Base-by-base conservation (phyloP, 2,113 vertebrate genomes). In the Petrocephalus microphthalmus region DNA sequence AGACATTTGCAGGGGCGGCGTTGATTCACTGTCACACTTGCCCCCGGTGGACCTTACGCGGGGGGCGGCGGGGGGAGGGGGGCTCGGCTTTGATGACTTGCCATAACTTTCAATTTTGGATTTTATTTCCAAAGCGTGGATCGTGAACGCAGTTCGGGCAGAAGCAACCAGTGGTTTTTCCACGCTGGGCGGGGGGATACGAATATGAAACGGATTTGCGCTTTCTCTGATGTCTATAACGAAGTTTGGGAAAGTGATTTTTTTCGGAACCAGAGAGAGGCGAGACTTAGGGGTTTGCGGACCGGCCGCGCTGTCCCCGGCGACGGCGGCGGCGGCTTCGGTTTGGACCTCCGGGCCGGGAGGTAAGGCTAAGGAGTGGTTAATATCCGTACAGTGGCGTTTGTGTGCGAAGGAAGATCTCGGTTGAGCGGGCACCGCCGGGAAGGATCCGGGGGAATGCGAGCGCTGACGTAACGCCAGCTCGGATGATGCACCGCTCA, bases 401-500 rank as follows among this genome's bases (percentile, higher is more conserved):
- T 25, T 13, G 83, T 51, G 29, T 19, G 84, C 56, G 29, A 53
- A 33, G 52, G 4, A 29, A 29, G 25, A 25, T 85, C 17, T 25
- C 11, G 51, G n/a, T 29, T 51, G 20, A 29, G 25, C 51, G 51
- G 49, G 25, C 84, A 53, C 22, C 84, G 47, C 15, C n/a, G 13
- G 51, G 51, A 52, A n/a, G 22, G 20, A 45, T 64, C 17, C 89
- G 88, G 88, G 92, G 91, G 93, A 92, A 93, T 93, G 91, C 88
- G 84, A 87, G 82, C 88, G 90, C n/a, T 94, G 94, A 95, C 93
- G 92, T 93, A 93, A 94, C 90, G 33, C 1, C 88, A 92, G 90
- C 22, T 89, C 89, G 88, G 92, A 91, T 93, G 92, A 92, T 91
- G 88, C 91, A 91, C 88, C 71, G 88, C 82, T 91, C 82, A 87